Evolutionary conservation across 1,140 invertebrate species (phyloP).

Genomic region (Geopemphigus sp.): DNA sequence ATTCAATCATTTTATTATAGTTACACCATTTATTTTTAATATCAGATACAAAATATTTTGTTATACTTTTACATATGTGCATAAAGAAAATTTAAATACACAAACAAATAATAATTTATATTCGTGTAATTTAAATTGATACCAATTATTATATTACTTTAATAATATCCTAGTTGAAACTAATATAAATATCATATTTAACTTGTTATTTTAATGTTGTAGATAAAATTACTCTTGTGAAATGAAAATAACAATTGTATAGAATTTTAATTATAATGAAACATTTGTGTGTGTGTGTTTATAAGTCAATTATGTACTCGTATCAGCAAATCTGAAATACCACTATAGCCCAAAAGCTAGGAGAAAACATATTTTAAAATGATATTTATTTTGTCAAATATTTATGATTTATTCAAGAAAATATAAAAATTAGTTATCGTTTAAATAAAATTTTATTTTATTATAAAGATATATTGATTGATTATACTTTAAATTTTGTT

Average conservation of each 20-base stretch:
- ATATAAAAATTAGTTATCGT: too few species aligned
- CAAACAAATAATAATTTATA: too few species aligned
- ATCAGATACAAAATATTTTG: not conserved
- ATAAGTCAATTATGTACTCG: too few species aligned
- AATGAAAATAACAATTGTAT: not conserved
- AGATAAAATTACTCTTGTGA: not conserved
- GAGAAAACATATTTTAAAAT: too few species aligned
- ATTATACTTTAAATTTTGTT: too few species aligned
- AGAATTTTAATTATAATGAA: not conserved
- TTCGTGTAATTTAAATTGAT: not conserved
- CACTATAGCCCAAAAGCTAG: too few species aligned
- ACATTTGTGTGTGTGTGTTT: not conserved
- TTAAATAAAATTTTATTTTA: too few species aligned
- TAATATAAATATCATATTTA: constrained; percentile 24
- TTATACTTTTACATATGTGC: not conserved
- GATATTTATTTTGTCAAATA: too few species aligned
- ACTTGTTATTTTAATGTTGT: not conserved
- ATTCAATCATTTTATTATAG: not conserved
- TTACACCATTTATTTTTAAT: not conserved
- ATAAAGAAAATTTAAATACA: not conserved
- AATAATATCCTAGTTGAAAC: not conserved
- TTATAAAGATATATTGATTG: too few species aligned
- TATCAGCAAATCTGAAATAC: too few species aligned
- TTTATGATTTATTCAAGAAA: too few species aligned
- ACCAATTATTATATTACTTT: constrained; percentile 20